Evolutionary conservation across 2,113 vertebrate species (phyloP).

Genomic region (Cichladusa arquata): DNA sequence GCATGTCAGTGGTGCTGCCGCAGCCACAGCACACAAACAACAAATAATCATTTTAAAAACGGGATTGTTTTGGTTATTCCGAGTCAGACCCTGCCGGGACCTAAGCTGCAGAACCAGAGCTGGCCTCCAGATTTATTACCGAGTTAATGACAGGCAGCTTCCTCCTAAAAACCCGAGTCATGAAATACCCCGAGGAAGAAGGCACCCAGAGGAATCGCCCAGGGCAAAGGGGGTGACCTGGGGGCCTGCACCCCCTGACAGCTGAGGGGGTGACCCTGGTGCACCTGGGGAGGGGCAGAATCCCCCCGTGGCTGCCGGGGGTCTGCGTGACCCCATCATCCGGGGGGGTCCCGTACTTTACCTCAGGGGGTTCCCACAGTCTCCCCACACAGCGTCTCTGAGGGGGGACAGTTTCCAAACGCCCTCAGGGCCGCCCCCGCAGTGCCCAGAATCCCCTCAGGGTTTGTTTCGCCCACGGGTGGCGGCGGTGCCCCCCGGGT

Average conservation of each 20-base stretch:
- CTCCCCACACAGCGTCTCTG: rapidly evolving
- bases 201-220: neutral
- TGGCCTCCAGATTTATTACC: neutral
- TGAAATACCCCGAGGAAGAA: rapidly evolving
- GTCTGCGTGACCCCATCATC: rapidly evolving
- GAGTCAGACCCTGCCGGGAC: neutral
- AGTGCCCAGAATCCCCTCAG: neutral
- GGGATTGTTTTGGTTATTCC: neutral
- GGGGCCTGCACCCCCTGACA: neutral
- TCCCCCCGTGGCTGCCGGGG: too few relatives aligned
- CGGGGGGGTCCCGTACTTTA: neutral
- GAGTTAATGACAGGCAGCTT: neutral
- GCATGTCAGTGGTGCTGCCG: rapidly evolving
- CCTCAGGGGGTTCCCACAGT: too few relatives aligned
- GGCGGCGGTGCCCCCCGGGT: neutral
- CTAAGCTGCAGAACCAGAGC: neutral
- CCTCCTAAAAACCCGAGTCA: neutral
- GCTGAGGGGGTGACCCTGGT: neutral
- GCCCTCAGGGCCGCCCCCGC: neutral
- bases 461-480: neutral
- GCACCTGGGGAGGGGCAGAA: neutral
- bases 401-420: neutral
- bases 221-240: neutral
- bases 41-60: rapidly evolving
- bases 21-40: neutral